Conservation (phyloP, 2,797 vertebrate species). For the Florisuga fusca region DNA sequence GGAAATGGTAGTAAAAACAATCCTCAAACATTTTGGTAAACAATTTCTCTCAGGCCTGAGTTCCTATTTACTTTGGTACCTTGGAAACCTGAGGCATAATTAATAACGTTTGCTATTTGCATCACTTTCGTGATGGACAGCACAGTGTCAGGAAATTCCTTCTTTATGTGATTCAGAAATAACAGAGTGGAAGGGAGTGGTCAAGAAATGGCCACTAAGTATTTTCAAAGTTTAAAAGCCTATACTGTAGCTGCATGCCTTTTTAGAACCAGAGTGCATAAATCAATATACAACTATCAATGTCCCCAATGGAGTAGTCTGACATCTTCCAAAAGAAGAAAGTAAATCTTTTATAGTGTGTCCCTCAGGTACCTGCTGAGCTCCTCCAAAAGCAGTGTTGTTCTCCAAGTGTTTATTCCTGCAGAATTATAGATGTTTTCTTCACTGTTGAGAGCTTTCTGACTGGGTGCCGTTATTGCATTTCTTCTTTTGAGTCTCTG, state of each 20-base stretch:
- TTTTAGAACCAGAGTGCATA: background rate
- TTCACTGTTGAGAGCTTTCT: background rate
- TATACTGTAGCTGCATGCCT: accelerated
- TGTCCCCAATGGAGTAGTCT: background rate
- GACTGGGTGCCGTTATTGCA: background rate
- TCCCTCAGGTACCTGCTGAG: background rate
- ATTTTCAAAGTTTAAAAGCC: background rate
- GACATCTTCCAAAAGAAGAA: background rate
- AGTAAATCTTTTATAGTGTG: background rate
- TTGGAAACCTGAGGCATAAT: background rate
- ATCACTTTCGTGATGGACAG: background rate
- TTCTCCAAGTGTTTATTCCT: background rate
- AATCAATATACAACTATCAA: slow-evolving; percentile 17
- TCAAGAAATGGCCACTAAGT: background rate
- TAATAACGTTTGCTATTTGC: background rate
- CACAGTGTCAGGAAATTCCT: too few species aligned
- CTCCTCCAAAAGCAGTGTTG: background rate
- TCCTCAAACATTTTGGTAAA: background rate
- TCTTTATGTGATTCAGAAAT: background rate
- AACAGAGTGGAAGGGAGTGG: background rate
- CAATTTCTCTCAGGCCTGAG: background rate
- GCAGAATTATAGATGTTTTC: background rate
- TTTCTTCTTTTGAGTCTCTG: background rate
- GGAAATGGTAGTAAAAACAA: background rate
- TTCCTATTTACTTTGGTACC: background rate